Evolutionary conservation across 2,113 vertebrate genomes (phyloP), one percentile per base, ranked within the genome.

Genomic region (Microtus montanus): DNA sequence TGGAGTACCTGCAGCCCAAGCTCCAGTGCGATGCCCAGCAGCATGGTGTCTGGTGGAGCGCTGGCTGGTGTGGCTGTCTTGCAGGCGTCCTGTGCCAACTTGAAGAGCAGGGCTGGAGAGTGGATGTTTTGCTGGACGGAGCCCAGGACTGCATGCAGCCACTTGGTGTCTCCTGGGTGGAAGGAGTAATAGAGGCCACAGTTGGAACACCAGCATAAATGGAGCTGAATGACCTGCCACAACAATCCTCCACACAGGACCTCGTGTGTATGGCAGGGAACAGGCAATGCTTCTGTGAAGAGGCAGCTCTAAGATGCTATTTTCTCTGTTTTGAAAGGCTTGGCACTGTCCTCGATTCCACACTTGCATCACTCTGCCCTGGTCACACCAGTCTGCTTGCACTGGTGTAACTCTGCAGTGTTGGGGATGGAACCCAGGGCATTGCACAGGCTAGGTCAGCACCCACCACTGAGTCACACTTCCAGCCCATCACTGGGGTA

Each of bases 41-140:
- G 96, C 0, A 97, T 98, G 92, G 92, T 92, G 86, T 98, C 97
- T 0, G 97, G 97, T 0, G 97, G 94, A 0, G 58, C 44, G 5
- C 92, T 96, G 68, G 97, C 97, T 0, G 97, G 98, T 1, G 97
- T 97, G 52, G 97, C 98, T 0, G 97, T 98, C 92, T 98, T 98
- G 94, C 97, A 98, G 94, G 97, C 98, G 1, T 98, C 98, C 78
- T 98, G 98, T 0, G 98, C 98, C 96, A 98, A 96, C 64, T 98
- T 98, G 96, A 97, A 98, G 41, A 98, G 97, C 93, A 98, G 89
- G 17, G 97, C 96, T 0, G 97, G 98, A 7, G 97, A 98, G 90
- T 98, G 98, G 94, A 98, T 97, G 91, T 98, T 97, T 80, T 97
- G 96, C 54, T 97, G 98, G 90, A 98, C 98, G 35, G 98, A 98